These are phyloP conservation scores for Halocaridina rubra DNA, from an alignment of 2,888 invertebrate genomes.

Conservation along the genomic window DNA sequence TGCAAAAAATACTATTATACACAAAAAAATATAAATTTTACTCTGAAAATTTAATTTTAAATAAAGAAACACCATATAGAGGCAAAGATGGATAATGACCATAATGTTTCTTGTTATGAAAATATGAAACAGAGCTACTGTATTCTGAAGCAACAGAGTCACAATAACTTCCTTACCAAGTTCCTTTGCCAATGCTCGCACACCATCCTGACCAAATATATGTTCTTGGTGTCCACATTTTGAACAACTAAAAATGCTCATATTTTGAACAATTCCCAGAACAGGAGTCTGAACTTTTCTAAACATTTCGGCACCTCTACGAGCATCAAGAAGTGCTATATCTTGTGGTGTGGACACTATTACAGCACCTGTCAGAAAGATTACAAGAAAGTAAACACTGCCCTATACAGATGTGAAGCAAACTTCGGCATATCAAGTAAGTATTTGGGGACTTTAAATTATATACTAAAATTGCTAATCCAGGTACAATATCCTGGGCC, in stretches of 20 bases:
- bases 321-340: constrained; percentile 64
- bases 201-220: constrained; percentile 69
- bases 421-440: too few relatives aligned
- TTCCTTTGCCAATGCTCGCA: constrained; percentile 48
- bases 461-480: too few relatives aligned
- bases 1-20: too few relatives aligned
- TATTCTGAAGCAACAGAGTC: not conserved
- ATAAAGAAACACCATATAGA: not conserved
- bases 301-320: constrained; percentile 63
- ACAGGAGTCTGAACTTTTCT: constrained; percentile 64
- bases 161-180: constrained; percentile 19
- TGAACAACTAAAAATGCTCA: constrained; percentile 68
- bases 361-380: constrained; percentile 63
- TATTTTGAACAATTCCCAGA: constrained; percentile 70
- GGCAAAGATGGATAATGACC: not conserved
- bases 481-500: too few relatives aligned
- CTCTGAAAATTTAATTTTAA: not conserved
- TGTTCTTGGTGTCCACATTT: constrained; percentile 68
- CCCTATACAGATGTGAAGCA: too few relatives aligned
- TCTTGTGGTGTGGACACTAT: constrained; percentile 65
- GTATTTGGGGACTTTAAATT: too few relatives aligned
- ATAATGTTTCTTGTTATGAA: not conserved
- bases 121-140: not conserved
- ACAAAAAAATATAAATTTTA: not conserved
- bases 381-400: too few relatives aligned